Conservation (phyloP, 2,113 vertebrate genomes). For the Thomomys bottae region DNA sequence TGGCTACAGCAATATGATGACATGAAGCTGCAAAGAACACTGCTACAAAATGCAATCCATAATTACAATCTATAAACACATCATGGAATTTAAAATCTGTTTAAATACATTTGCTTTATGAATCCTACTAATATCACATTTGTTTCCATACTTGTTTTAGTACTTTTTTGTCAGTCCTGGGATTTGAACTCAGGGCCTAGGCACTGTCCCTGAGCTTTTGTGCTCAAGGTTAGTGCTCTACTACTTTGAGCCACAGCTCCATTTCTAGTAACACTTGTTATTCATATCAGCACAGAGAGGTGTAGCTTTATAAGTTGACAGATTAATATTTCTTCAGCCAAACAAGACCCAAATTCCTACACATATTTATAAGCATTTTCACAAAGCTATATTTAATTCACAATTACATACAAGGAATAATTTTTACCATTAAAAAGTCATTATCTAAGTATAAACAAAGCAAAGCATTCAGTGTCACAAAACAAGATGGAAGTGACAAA, state of each 20-base stretch:
- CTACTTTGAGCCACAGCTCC: no score
- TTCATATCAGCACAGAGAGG: not conserved
- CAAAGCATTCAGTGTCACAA: not conserved
- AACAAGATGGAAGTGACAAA: not conserved
- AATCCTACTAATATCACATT: conserved; percentile 20
- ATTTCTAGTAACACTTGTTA: no score
- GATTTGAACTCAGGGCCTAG: no score
- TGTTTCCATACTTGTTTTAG: conserved; percentile 15
- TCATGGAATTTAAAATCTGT: not conserved
- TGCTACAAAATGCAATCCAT: not conserved
- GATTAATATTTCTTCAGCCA: conserved; percentile 20
- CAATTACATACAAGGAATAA: conserved; percentile 5
- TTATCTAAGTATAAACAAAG: conserved; percentile 46
- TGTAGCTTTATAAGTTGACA: not conserved
- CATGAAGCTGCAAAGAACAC: not conserved
- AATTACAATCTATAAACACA: not conserved
- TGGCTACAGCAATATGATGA: not conserved
- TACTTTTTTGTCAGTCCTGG: no score
- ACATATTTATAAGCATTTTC: conserved; percentile 10
- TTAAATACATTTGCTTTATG: conserved; percentile 25
- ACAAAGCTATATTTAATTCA: conserved; percentile 52
- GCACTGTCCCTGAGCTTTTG: no score
- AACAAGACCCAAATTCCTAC: conserved; percentile 11
- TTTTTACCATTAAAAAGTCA: conserved; percentile 31
- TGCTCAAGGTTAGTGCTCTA: no score